These are phyloP conservation scores for Gari tellinella DNA, from an alignment of 2,888 invertebrate genomes.

Conservation along the genomic window DNA sequence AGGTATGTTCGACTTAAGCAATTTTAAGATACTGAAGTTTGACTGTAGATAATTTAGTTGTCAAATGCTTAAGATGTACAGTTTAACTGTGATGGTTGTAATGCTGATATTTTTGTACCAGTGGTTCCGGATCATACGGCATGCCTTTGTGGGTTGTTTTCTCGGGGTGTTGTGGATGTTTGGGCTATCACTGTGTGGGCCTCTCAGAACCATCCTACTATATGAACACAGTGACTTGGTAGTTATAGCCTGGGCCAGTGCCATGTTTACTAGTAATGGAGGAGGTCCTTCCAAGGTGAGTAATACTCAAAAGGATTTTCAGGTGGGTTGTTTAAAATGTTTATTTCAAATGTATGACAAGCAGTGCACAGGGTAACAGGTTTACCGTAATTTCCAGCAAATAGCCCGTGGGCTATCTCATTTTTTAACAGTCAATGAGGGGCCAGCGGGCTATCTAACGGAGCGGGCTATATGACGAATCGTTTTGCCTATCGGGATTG, in stretches of 20 bases:
- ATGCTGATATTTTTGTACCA: constrained; percentile 48
- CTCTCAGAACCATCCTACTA: constrained; percentile 85
- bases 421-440: no score
- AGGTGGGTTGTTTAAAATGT: no score
- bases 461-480: no score
- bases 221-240: constrained; percentile 86
- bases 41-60: background rate
- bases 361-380: no score
- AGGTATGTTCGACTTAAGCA: no score
- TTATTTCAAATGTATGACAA: no score
- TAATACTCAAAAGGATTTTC: no score
- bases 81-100: background rate
- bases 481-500: no score
- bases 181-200: constrained; percentile 86
- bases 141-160: constrained; percentile 83
- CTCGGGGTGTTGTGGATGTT: constrained; percentile 86
- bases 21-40: no score
- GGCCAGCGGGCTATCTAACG: no score
- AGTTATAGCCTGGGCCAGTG: constrained; percentile 84
- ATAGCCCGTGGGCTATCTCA: no score
- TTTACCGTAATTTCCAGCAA: no score
- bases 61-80: constrained; percentile 1
- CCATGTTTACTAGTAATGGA: constrained; percentile 84
- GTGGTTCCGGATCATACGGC: constrained; percentile 83
- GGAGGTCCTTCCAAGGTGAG: constrained; percentile 84